Evolutionary conservation across 1,140 invertebrate genomes (phyloP).

Genomic region (Uloborus diversus): DNA sequence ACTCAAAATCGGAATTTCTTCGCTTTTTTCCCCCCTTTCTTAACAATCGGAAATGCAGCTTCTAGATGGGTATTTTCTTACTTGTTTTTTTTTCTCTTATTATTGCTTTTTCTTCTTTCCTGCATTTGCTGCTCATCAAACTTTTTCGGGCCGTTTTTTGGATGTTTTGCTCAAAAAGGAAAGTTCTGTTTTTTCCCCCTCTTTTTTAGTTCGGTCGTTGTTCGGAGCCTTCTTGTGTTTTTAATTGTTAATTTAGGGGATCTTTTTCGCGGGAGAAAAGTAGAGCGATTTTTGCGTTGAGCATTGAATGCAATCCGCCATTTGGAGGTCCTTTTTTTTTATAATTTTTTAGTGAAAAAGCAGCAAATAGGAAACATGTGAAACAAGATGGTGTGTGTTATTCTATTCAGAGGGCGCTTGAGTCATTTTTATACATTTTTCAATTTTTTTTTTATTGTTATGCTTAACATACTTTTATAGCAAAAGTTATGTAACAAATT

Average conservation of each 20-base stretch:
- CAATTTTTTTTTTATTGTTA: too few species aligned
- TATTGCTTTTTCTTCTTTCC: constrained; percentile 21
- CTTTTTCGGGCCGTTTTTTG: constrained; percentile 49
- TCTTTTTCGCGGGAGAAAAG: constrained; percentile 12
- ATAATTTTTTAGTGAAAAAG: background rate
- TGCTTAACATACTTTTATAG: too few species aligned
- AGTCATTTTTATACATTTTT: background rate
- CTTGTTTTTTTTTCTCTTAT: constrained; percentile 16
- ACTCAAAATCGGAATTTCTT: constrained; percentile 48
- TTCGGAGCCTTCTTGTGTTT: constrained; percentile 41
- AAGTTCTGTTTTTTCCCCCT: background rate
- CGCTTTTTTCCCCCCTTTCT: constrained; percentile 32
- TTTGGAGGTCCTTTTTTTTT: constrained; percentile 23
- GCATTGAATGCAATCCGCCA: constrained; percentile 23
- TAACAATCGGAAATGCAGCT: constrained; percentile 52
- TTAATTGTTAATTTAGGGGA: constrained; percentile 53
- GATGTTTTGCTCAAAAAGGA: constrained; percentile 45
- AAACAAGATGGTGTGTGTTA: background rate
- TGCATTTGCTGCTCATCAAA: constrained; percentile 40
- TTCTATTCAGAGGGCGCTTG: background rate
- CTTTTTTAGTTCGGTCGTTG: background rate
- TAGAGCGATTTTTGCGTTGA: background rate
- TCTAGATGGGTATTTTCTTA: constrained; percentile 48
- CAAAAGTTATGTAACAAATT: too few species aligned
- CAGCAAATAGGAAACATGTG: background rate